Conservation (phyloP, 2,888 invertebrate genomes). For the Hydrotaea cyrtoneurina region DNA sequence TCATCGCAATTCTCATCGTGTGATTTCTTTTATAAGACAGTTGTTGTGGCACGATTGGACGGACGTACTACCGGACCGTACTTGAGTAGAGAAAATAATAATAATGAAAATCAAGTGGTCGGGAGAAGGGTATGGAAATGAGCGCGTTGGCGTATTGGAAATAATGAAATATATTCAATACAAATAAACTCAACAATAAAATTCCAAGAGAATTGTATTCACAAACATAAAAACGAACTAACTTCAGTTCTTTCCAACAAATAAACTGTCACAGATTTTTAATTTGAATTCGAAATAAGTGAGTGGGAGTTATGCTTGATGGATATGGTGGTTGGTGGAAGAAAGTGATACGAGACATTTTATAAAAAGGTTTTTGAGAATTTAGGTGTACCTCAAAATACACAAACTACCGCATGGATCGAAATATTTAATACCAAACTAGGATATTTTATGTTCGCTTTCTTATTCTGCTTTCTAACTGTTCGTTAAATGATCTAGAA, state of each 20-base stretch:
- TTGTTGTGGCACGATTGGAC: slow-evolving; percentile 37
- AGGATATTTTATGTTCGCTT: no score
- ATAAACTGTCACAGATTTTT: slow-evolving; percentile 75
- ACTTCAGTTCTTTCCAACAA: slow-evolving; percentile 69
- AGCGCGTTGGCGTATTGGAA: slow-evolving; percentile 64
- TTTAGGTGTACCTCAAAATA: no score
- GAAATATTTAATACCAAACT: no score
- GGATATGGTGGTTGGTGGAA: no score
- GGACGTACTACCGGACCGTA: slow-evolving; percentile 67
- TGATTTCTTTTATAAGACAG: slow-evolving; percentile 70
- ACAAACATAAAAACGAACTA: slow-evolving; percentile 44
- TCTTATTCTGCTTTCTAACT: no score
- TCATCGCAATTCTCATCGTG: slow-evolving; percentile 65
- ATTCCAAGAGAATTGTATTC: slow-evolving; percentile 51
- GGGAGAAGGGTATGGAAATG: slow-evolving; percentile 64
- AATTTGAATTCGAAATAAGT: slow-evolving; percentile 49
- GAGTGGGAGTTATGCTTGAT: no score
- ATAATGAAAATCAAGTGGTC: slow-evolving; percentile 76
- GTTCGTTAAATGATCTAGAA: no score
- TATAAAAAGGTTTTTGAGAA: background rate
- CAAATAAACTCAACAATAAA: slow-evolving; percentile 56
- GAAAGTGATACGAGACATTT: background rate
- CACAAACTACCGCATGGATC: no score
- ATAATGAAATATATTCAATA: slow-evolving; percentile 63
- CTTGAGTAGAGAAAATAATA: slow-evolving; percentile 73